Evolutionary conservation across 92 coral and sea anemone species (phyloP).

Genomic region (Epizoanthus rinbou): DNA sequence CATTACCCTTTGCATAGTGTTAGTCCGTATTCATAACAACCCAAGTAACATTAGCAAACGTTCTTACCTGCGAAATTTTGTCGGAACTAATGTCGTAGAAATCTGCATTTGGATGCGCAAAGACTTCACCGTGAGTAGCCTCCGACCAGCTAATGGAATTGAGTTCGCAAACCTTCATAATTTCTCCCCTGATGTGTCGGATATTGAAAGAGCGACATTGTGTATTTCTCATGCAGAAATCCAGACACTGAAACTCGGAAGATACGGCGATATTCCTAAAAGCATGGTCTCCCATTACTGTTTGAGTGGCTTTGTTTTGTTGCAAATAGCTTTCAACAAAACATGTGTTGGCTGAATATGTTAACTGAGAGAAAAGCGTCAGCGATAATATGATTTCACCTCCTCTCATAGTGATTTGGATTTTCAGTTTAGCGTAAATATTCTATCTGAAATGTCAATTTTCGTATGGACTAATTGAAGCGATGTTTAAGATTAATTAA

Average conservation of each 20-base stretch:
- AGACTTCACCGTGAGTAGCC: slow-evolving; percentile 10
- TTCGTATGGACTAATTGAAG: background rate
- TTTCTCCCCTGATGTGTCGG: background rate
- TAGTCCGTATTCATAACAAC: no score
- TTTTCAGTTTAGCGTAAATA: background rate
- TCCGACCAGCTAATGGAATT: slow-evolving; percentile 16
- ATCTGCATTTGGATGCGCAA: slow-evolving; percentile 15
- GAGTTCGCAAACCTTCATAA: background rate
- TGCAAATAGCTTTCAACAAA: background rate
- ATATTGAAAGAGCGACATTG: slow-evolving; percentile 37
- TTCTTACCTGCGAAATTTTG: slow-evolving; percentile 10
- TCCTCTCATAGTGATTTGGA: background rate
- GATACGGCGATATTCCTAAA: background rate
- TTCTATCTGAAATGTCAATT: no score
- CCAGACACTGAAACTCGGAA: slow-evolving; percentile 18
- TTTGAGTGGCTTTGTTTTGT: background rate
- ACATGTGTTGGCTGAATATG: background rate
- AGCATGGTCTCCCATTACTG: slow-evolving; percentile 19
- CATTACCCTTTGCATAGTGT: no score
- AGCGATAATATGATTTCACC: background rate
- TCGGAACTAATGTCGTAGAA: slow-evolving; percentile 36
- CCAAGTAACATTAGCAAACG: no score
- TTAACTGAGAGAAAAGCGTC: background rate
- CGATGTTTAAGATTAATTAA: background rate
- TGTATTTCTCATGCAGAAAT: slow-evolving; percentile 27